Conservation (phyloP, 2,113 vertebrate species). For the Neodontobutis hainanensis region DNA sequence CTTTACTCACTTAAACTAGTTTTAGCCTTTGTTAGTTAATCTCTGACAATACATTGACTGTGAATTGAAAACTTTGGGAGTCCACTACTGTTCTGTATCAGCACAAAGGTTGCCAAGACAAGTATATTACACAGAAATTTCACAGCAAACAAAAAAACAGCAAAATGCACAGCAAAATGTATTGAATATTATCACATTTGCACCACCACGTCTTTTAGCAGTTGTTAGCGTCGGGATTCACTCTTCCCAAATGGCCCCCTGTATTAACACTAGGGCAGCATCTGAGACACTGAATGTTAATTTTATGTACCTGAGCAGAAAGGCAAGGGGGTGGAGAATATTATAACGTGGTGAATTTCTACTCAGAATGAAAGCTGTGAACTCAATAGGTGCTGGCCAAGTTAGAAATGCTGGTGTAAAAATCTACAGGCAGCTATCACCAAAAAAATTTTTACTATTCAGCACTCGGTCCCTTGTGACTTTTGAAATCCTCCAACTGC, state of each 20-base stretch:
- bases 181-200: neutral
- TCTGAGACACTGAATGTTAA: constrained; percentile 1
- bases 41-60: too few relatives aligned
- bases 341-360: constrained; percentile 12
- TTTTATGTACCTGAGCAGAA: neutral
- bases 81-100: too few relatives aligned
- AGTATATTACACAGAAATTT: too few relatives aligned
- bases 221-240: neutral
- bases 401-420: too few relatives aligned
- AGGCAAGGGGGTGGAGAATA: neutral
- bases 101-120: too few relatives aligned
- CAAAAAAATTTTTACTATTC: neutral
- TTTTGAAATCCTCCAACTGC: neutral
- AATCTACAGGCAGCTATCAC: neutral
- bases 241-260: neutral
- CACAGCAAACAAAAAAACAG: too few relatives aligned
- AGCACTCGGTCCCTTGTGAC: neutral
- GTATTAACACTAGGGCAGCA: neutral
- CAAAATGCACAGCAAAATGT: too few relatives aligned
- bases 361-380: neutral
- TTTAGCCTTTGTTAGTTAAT: too few relatives aligned
- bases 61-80: too few relatives aligned
- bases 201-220: neutral
- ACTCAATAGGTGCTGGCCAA: too few relatives aligned
- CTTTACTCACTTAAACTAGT: too few relatives aligned